Conservation (phyloP, 2,888 invertebrate genomes). For the Tetragonula carbonaria region DNA sequence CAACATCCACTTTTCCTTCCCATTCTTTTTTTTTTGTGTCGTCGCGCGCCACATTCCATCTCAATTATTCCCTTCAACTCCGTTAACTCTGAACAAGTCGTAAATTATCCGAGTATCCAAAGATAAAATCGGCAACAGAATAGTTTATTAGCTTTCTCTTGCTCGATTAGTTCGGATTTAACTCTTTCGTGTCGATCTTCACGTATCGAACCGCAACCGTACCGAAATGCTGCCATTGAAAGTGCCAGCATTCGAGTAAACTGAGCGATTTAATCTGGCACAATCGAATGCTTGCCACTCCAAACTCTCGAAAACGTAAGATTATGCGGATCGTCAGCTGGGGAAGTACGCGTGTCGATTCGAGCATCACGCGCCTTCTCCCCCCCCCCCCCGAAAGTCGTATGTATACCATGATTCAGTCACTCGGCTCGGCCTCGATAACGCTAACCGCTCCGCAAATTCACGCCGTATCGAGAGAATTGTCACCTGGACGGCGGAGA, state of each 20-base stretch:
- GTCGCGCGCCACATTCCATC: too few species aligned
- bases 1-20: too few species aligned
- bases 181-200: neutral
- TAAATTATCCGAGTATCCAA: neutral
- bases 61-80: neutral
- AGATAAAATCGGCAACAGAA: neutral
- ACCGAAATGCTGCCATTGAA: neutral
- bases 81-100: neutral
- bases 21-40: too few species aligned
- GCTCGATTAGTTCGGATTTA: slow-evolving; percentile 3
- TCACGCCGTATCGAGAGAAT: neutral
- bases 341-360: slow-evolving; percentile 64
- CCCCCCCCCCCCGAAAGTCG: too few species aligned
- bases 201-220: too few species aligned
- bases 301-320: slow-evolving; percentile 31
- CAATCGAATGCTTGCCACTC: slow-evolving; percentile 5
- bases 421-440: neutral
- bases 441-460: neutral
- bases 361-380: neutral
- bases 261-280: slow-evolving; percentile 4
- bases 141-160: neutral
- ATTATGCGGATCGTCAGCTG: slow-evolving; percentile 51
- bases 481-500: slow-evolving; percentile 9
- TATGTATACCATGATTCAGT: slow-evolving; percentile 1
- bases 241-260: slow-evolving; percentile 1